Conservation (phyloP, 2,888 invertebrate genomes). For the Caenorhabditis sp. region DNA sequence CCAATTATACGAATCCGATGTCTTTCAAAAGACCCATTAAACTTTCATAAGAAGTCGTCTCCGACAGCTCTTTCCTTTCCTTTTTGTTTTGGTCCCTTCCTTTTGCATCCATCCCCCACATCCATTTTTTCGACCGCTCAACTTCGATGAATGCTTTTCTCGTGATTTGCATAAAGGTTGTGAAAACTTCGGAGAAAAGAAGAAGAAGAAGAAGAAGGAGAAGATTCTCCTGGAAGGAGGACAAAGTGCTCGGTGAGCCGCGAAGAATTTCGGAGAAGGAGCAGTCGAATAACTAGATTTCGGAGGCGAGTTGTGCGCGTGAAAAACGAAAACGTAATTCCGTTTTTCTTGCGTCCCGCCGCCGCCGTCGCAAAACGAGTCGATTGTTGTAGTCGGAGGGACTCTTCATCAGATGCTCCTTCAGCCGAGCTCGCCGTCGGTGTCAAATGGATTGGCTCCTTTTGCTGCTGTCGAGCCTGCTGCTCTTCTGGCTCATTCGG, state of each 20-base stretch:
- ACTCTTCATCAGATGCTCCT: conserved; percentile 38
- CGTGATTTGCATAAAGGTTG: conserved; percentile 52
- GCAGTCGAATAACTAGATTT: conserved; percentile 49
- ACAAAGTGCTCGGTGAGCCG: conserved; percentile 54
- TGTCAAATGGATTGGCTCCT: conserved; percentile 36
- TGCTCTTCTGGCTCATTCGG: conserved; percentile 20
- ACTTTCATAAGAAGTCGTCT: conserved; percentile 34
- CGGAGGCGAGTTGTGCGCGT: conserved; percentile 30
- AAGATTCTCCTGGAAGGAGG: conserved; percentile 11
- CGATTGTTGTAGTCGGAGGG: conserved; percentile 18
- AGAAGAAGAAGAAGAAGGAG: conserved; percentile 4
- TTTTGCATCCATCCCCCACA: neutral
- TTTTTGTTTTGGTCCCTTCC: neutral
- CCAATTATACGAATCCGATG: conserved; percentile 12
- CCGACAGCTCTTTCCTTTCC: conserved; percentile 17
- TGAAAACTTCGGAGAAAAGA: conserved; percentile 26
- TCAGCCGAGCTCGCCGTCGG: conserved; percentile 17
- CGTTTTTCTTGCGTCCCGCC: conserved; percentile 34
- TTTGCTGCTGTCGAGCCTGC: neutral
- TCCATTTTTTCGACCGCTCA: neutral
- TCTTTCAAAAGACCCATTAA: conserved; percentile 37
- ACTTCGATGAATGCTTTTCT: conserved; percentile 6
- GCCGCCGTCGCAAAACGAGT: conserved; percentile 27
- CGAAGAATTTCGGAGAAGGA: conserved; percentile 35
- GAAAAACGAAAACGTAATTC: conserved; percentile 54